These are phyloP conservation scores for Cyphomyrmex costatus DNA, from an alignment of 1,140 invertebrate species.

Conservation along the genomic window DNA sequence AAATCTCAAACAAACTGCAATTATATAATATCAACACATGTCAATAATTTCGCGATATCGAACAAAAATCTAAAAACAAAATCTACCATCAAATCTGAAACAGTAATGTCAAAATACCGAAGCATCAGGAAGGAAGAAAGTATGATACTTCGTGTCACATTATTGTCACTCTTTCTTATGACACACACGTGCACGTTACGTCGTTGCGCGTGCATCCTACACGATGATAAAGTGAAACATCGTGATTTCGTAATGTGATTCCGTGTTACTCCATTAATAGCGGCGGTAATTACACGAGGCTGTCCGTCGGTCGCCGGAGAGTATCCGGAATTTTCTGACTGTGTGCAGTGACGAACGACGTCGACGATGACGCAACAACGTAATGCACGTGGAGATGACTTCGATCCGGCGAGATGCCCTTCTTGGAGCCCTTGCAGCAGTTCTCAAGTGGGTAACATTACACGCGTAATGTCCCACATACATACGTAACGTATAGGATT, in stretches of 20 bases:
- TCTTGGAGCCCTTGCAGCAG: background rate
- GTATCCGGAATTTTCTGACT: conserved; percentile 62
- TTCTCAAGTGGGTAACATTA: background rate
- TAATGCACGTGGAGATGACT: conserved; percentile 38
- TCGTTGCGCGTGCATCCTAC: background rate
- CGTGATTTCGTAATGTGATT: conserved; percentile 68
- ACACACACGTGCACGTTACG: background rate
- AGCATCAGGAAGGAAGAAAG: background rate
- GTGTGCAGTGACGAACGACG: conserved; percentile 18
- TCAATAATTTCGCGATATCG: background rate
- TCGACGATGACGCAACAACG: conserved; percentile 52
- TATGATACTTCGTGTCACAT: background rate
- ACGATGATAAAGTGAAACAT: background rate
- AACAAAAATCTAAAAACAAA: background rate
- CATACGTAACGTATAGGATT: background rate
- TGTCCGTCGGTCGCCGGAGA: conserved; percentile 46
- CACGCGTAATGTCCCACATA: background rate
- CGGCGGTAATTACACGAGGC: conserved; percentile 67
- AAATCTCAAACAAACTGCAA: too few relatives aligned
- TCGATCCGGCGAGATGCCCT: conserved; percentile 7
- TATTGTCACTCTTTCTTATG: background rate
- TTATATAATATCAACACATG: too few relatives aligned
- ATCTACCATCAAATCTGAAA: background rate
- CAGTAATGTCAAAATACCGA: background rate
- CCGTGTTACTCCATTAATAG: conserved; percentile 71